Evolutionary conservation across 2,888 invertebrate genomes (phyloP).

Genomic region (Drosophila setosimentum): DNA sequence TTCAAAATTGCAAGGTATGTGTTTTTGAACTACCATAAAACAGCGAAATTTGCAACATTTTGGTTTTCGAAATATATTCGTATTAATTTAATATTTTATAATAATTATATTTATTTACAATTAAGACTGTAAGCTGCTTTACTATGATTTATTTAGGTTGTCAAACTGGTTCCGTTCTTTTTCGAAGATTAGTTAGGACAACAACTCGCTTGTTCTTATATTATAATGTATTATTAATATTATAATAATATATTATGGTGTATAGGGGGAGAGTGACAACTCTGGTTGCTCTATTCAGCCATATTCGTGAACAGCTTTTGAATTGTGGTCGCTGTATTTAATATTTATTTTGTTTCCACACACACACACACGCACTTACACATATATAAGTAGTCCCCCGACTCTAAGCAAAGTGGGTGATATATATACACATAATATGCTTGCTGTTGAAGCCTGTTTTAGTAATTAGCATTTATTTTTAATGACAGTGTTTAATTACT

Average conservation of each 20-base stretch:
- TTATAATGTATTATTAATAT: neutral
- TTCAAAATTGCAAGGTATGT: conserved; percentile 73
- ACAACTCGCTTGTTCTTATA: neutral
- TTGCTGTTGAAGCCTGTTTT: conserved; percentile 10
- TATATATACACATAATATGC: conserved; percentile 6
- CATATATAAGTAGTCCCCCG: neutral
- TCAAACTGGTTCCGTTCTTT: neutral
- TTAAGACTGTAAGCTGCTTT: neutral
- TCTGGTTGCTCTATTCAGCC: conserved; percentile 2
- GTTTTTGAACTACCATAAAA: neutral
- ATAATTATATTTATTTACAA: neutral
- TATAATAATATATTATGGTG: neutral
- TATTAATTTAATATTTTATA: neutral
- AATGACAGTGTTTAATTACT: conserved; percentile 15
- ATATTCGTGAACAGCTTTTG: neutral
- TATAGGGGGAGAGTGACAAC: neutral
- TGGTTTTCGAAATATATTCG: conserved; percentile 30
- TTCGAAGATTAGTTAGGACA: neutral
- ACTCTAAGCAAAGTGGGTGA: neutral
- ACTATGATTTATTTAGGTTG: neutral
- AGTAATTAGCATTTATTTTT: conserved; percentile 18
- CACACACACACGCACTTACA: neutral
- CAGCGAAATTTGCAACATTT: conserved; percentile 32
- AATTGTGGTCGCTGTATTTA: neutral
- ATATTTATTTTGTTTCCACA: neutral